phyloP scores from a whole-genome alignment of 2,113 vertebrate species.

The Phylloscopus trochiloides region DNA sequence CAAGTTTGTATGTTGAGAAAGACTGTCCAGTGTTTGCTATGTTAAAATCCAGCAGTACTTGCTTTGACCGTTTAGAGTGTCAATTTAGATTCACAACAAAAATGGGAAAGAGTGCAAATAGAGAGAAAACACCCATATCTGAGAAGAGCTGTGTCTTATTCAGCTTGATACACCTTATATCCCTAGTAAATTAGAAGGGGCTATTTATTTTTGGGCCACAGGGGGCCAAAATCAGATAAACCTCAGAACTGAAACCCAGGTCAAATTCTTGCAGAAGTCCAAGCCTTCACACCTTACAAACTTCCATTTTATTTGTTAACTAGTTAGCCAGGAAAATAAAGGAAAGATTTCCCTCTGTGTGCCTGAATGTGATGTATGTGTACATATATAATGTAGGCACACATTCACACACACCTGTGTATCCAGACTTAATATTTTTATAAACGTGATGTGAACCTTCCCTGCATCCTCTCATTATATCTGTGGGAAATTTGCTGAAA shows the following conservation, averaged over 20 bases:
- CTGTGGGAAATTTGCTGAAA: neutral
- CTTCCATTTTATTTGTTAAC: neutral
- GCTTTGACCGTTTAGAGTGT: neutral
- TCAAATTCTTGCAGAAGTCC: neutral
- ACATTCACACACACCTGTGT: too few species aligned
- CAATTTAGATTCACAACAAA: neutral
- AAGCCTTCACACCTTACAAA: neutral
- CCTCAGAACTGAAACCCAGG: neutral
- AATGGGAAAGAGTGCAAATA: neutral
- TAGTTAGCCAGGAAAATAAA: neutral
- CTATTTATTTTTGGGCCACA: neutral
- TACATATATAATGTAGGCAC: fast-evolving
- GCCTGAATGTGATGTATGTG: neutral
- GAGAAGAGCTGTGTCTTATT: neutral
- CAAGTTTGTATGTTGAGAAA: neutral
- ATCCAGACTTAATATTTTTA: neutral
- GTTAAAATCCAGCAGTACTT: neutral
- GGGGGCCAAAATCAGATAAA: neutral
- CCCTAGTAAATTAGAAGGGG: neutral
- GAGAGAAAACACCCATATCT: neutral
- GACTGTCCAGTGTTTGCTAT: neutral
- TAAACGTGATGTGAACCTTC: neutral
- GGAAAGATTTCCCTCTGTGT: neutral
- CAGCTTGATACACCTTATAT: neutral
- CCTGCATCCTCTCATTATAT: neutral